phyloP scores from a whole-genome alignment of 2,113 vertebrate genomes.

The Porphyrio hochstetteri region DNA sequence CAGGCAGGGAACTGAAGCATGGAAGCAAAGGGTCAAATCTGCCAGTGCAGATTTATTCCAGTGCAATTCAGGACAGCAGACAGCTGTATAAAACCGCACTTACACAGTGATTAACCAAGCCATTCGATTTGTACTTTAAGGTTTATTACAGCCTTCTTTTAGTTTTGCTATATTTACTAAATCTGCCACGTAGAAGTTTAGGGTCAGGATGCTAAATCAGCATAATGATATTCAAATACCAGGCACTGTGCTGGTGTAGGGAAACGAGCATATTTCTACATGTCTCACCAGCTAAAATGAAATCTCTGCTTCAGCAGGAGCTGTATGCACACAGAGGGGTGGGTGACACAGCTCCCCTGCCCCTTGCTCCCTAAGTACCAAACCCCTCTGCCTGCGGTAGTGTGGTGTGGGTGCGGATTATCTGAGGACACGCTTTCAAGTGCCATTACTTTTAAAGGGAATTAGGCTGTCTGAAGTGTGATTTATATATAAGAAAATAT shows the following conservation, averaged over 20 bases:
- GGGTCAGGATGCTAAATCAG: constrained; percentile 44
- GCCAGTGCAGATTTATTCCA: constrained; percentile 20
- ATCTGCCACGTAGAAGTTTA: background rate
- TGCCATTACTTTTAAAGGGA: background rate
- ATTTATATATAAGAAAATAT: constrained; percentile 2
- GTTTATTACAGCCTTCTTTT: constrained; percentile 31
- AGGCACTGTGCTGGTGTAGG: background rate
- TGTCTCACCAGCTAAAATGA: background rate
- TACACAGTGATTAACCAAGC: constrained; percentile 46
- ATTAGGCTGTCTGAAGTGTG: background rate
- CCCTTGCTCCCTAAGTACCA: background rate
- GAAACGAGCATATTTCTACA: background rate
- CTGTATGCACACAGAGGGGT: background rate
- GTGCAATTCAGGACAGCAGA: background rate
- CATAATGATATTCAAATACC: background rate
- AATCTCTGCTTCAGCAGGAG: background rate
- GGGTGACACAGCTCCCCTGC: background rate
- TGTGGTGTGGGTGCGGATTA: background rate
- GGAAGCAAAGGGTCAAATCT: constrained; percentile 23
- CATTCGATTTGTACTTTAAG: constrained; percentile 33
- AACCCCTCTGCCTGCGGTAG: background rate
- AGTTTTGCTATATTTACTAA: constrained; percentile 48
- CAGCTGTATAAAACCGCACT: constrained; percentile 23
- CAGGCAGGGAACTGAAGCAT: background rate
- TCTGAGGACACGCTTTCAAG: background rate